Evolutionary conservation across 1,140 invertebrate species (phyloP).

Genomic region (Eufriesea mexicana): DNA sequence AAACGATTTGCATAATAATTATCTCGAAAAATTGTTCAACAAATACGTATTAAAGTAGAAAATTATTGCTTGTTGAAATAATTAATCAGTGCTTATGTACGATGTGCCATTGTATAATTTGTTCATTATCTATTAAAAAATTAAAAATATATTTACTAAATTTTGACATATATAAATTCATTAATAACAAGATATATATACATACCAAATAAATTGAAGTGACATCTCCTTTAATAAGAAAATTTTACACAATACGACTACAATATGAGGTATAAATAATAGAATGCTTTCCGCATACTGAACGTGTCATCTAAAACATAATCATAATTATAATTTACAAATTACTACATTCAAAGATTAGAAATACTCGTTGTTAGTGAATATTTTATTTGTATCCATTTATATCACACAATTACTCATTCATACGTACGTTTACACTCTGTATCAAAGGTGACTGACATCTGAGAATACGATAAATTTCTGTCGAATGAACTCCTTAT

Average conservation of each 20-base stretch:
- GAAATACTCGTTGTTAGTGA: neutral
- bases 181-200: neutral
- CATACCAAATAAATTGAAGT: neutral
- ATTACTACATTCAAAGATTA: neutral
- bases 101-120: neutral
- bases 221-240: too few relatives aligned
- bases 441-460: neutral
- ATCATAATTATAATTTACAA: neutral
- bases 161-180: neutral
- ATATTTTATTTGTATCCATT: neutral
- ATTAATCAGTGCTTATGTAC: neutral
- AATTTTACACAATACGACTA: too few relatives aligned
- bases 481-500: neutral
- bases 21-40: neutral
- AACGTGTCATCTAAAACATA: neutral
- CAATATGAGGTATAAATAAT: too few relatives aligned
- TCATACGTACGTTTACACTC: too few relatives aligned
- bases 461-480: conserved; percentile 1
- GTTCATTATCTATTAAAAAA: neutral
- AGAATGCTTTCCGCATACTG: too few relatives aligned
- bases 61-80: neutral
- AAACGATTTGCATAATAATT: conserved; percentile 31
- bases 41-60: too few relatives aligned
- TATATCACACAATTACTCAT: neutral
- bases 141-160: neutral